Evolutionary conservation across 1,140 invertebrate genomes (phyloP), one percentile per base, ranked within the genome.

Genomic region (Rhagoletis pomonella): DNA sequence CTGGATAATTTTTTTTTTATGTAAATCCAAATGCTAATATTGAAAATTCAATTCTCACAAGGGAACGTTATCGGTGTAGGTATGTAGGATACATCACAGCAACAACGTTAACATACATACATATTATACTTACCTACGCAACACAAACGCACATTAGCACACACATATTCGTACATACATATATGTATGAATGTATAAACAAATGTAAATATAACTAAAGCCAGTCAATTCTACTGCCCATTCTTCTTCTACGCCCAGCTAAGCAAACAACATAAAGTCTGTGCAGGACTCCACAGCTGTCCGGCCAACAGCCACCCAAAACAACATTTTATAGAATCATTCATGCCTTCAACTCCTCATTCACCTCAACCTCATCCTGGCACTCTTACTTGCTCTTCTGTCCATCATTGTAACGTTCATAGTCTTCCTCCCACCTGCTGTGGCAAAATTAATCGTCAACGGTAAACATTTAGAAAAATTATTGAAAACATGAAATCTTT

Each of bases 401-500:
- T 7, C 1, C 9, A 14, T 14, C 12, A 62, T 3, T 55, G 10
- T 10, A 55, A 55, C 50, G 50, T 55, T 55, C 50, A 10, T 0
- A 7, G n/a, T 39, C 64, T 29, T 81, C 47, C 47, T 29, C 47
- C 73, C 47, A 55, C 73, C 73, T 55, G 73, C 73, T 81, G 73
- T 81, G 73, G 73, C 73, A 29, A 81, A 81, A 81, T 81, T 81
- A 81, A 81, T 81, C 73, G 73, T 81, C 47, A 81, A 81, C 73
- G 73, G 73, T 81, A 81, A 81, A 81, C 73, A 81, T 50, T 81
- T 81, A 81, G 73, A 81, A 81, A 81, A 81, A 81, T 81, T 81
- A 81, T 81, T 81, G 73, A 81, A 81, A 81, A 81, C 73, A 81
- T 81, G 73, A 81, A 81, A 81, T 81, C 73, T 81, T 81, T 81